Evolutionary conservation across 2,888 invertebrate genomes (phyloP), one percentile per base, ranked within the genome.

Genomic region (Coleophora deauratella): DNA sequence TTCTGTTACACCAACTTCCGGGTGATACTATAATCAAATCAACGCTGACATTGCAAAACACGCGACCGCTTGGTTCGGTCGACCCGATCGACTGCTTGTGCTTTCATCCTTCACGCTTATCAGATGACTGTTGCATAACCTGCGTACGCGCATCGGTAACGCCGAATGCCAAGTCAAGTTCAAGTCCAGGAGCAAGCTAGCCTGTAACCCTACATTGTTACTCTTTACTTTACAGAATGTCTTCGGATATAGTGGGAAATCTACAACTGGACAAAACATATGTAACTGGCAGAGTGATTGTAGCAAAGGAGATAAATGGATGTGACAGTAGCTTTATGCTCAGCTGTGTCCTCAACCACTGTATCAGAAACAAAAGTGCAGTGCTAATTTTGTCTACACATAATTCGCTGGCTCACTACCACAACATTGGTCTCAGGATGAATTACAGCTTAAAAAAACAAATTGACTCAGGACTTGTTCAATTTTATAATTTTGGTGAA

Each of bases 301-400:
- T 90, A 38, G 87, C 92, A 27, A 91, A 90, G 61, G 94, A 94
- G 72, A 87, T 90, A 37, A 88, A 89, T 46, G 87, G 89, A 38
- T 89, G 91, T 52, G 93, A 94, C 66, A 90, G 91, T 42, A 90
- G 90, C 60, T 94, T 94, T 63, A 69, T 93, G 40, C 82, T 91
- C 32, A 91, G 90, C 61, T 89, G 91, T 54, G 77, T 93, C 10
- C 71, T 92, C 37, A 87, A 88, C 0, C 87, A 91, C 53, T 88
- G 89, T 30, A 64, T 90, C 38, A 88, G 89, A 52, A 88, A 88
- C 46, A 88, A 89, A 45, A 75, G 85, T 42, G 87, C 87, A 40
- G 72, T 91, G 6, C 80, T 92, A 53, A 72, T 93, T 37, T 77
- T 93, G 37, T 88, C 90, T 38, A 81, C 91, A 45, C 93, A 93